Evolutionary conservation across 2,797 vertebrate species (phyloP).

Genomic region (Epinephelus coioides): DNA sequence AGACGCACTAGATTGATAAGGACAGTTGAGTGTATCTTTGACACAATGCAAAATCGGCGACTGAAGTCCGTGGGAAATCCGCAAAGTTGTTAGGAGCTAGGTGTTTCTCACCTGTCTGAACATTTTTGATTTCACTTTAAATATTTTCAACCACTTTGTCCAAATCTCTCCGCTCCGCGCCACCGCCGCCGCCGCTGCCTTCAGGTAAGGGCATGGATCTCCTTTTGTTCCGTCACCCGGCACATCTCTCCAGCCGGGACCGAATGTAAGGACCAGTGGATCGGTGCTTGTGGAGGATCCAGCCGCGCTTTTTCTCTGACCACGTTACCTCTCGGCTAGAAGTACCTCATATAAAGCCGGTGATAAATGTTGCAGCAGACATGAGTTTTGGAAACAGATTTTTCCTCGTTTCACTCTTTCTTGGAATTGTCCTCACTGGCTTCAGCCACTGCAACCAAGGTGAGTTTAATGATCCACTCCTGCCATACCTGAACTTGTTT

Average conservation of each 20-base stretch:
- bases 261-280: constrained; percentile 65
- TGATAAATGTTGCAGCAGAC: constrained; percentile 75
- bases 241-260: constrained; percentile 46
- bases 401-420: constrained; percentile 73
- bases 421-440: constrained; percentile 73
- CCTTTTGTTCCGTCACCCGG: constrained; percentile 28
- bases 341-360: constrained; percentile 39
- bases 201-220: constrained; percentile 65
- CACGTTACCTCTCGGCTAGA: constrained; percentile 38
- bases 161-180: constrained; percentile 8
- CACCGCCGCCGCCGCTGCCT: constrained; percentile 23
- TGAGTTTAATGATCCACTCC: constrained; percentile 32
- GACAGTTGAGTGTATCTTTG: neutral
- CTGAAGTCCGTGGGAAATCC: constrained; percentile 40
- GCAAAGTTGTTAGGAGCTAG: constrained; percentile 63
- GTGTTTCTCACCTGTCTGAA: constrained; percentile 19
- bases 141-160: constrained; percentile 40
- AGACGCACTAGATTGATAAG: constrained; percentile 31
- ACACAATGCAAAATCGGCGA: constrained; percentile 21
- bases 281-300: constrained; percentile 42
- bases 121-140: constrained; percentile 32
- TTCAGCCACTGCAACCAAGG: constrained; percentile 81
- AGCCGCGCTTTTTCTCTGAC: constrained; percentile 10
- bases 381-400: constrained; percentile 80
- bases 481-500: neutral